Conservation (phyloP, 2,797 vertebrate genomes). For the Naso thynnoides region DNA sequence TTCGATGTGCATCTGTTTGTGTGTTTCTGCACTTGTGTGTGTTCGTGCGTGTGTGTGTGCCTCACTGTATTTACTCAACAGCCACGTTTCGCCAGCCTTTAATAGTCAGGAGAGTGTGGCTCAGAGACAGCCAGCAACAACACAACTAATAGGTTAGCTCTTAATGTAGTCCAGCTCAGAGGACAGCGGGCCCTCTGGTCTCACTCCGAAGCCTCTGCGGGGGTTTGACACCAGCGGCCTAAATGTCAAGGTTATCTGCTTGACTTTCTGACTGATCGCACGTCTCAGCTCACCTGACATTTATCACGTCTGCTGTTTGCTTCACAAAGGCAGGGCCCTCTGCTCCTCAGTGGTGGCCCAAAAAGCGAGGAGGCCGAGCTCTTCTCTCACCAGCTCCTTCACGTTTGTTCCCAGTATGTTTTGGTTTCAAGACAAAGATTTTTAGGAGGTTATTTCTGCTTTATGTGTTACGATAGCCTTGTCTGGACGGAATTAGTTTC, state of each 20-base stretch:
- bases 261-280: constrained; percentile 82
- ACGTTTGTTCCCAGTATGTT: neutral
- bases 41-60: constrained; percentile 64
- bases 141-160: constrained; percentile 90
- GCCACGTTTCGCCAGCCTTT: constrained; percentile 89
- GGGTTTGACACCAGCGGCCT: constrained; percentile 76
- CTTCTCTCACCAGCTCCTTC: neutral
- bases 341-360: constrained; percentile 69
- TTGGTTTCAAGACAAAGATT: too few species aligned
- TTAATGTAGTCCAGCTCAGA: constrained; percentile 86
- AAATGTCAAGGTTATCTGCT: constrained; percentile 93
- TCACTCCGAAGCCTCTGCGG: constrained; percentile 67
- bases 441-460: too few species aligned
- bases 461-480: too few species aligned
- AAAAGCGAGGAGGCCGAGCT: constrained; percentile 4
- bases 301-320: constrained; percentile 79
- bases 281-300: constrained; percentile 86
- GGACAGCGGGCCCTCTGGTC: constrained; percentile 65
- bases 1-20: constrained; percentile 58
- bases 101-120: constrained; percentile 88
- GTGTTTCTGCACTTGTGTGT: constrained; percentile 26
- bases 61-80: constrained; percentile 84
- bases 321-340: constrained; percentile 81
- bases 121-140: constrained; percentile 89
- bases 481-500: too few species aligned